Evolutionary conservation across 64 coral and sea anemone genomes (phyloP), one percentile per base, ranked within the genome.

Genomic region (Hydrozoanthus tunicans): DNA sequence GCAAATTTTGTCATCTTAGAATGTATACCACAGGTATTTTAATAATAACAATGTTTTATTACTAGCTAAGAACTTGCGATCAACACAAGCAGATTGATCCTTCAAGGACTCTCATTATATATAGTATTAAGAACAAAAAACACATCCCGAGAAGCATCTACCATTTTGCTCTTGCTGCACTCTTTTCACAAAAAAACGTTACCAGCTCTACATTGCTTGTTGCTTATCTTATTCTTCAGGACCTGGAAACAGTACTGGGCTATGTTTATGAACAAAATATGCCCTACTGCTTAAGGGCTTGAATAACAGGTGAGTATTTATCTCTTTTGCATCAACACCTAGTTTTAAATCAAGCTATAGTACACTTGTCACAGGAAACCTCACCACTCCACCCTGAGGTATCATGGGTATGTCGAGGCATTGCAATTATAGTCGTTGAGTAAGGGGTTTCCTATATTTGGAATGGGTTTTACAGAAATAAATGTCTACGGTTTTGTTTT

Each of bases 31-130:
- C 32, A 43, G 32, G 32, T 43, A 43, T 2, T 43, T 43, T 69
- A 69, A 6, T 69, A 14, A 60, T 26, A 17, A 85, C 9, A 83
- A 88, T 88, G 74, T 59, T 27, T 86, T 88, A 88, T 8, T 70
- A 60, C 84, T 88, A 59, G 66, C 32, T 43, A 43, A 73, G 24
- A 32, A 23, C 26, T 88, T 88, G 84, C 69, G 69, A 88, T 88
- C 84, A 88, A 88, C 84, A 88, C 84, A 60, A 88, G 56, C 84
- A 27, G 20, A 51, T 59, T 75, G 83, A 59, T 74, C 69, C 56
- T 60, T 88, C 70, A 60, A 73, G 24, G 84, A 88, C 26, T 11
- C 15, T 58, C 43, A 43, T 53, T 32, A 67, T 9, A 12, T 0
- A 85, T 86, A 86, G 70, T 32, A 32, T 88, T 74, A 88, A 12